phyloP scores from a whole-genome alignment of 2,113 vertebrate genomes.

The Camarhynchus parvulus region DNA sequence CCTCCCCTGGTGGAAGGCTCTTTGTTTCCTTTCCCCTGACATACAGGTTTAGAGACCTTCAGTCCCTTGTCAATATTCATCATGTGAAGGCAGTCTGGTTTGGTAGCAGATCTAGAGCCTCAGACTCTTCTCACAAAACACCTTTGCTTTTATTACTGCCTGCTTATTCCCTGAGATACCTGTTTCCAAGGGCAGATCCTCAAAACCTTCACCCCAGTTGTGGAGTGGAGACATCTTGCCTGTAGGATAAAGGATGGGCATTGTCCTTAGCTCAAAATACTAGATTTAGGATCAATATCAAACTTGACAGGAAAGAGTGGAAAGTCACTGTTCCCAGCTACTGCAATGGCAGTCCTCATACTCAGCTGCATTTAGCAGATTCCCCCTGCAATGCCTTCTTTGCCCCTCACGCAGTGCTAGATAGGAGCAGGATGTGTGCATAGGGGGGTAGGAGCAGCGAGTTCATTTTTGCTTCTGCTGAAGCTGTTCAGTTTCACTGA shows the following conservation, averaged over 20 bases:
- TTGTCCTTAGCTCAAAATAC: background rate
- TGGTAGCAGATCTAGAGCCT: background rate
- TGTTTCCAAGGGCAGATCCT: background rate
- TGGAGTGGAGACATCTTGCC: background rate
- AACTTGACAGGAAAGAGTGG: background rate
- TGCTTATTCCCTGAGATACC: background rate
- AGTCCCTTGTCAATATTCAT: background rate
- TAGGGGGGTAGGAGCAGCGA: fast-evolving
- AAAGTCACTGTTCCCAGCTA: background rate
- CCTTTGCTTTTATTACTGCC: background rate
- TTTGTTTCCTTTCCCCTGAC: background rate
- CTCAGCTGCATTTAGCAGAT: background rate
- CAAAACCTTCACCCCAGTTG: background rate
- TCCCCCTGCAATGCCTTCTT: background rate
- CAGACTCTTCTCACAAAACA: background rate
- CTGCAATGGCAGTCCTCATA: background rate
- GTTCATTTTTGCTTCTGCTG: background rate
- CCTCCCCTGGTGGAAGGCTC: background rate
- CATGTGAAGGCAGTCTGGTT: background rate
- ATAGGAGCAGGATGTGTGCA: background rate
- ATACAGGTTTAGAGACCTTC: background rate
- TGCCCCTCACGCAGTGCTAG: background rate
- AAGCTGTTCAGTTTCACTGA: background rate
- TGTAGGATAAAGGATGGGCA: background rate
- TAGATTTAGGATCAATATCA: background rate